Base-by-base conservation (phyloP, 2,113 vertebrate species). In the Corydoras maculifer region DNA sequence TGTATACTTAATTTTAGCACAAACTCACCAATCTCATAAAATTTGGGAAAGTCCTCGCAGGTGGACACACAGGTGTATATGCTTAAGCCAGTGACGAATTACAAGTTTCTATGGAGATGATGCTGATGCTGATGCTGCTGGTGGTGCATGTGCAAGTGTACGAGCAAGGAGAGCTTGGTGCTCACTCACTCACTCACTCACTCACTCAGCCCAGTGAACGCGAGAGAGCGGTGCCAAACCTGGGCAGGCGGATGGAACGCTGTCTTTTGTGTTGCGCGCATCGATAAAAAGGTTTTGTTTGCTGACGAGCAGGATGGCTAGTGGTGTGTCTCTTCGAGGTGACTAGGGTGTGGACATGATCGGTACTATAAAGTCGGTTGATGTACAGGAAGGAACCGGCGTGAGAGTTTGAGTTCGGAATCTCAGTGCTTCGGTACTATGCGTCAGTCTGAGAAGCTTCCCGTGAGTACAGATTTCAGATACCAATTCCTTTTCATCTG, bases 361-460 rank as follows among this genome's bases (percentile, higher is more conserved):
- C 71, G 57, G 66, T 71, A 43, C 35, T 43, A 30, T 32, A 65
- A 66, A 67, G 62, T 25, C 25, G 55, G 18, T 58, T 63, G 25
- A 60, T 59, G 30, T 67, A 49, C 50, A 15, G 51, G 63, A 65
- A 65, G 69, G 31, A 68, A 68, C 30, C 57, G 62, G 15, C 54
- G 31, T 62, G 48, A 59, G 58, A 50, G 43, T 7, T 61, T 62
- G 48, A 57, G 50, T 72, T 65, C 59, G 9, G 1, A 48, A 15
- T 59, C 62, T 72, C 13, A 54, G 68, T 65, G 61, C 80, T 35
- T 72, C 53, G 58, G 84, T 58, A 84, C 79, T 70, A 91, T 91
- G 78, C 91, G 92, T 87, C 89, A 91, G 61, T 77, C 84, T 82
- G 90, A 86, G 82, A 90, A 87, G 84, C 79, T 84, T 65, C 88